phyloP scores from a whole-genome alignment of 2,113 vertebrate genomes.

The Barbus barbus region DNA sequence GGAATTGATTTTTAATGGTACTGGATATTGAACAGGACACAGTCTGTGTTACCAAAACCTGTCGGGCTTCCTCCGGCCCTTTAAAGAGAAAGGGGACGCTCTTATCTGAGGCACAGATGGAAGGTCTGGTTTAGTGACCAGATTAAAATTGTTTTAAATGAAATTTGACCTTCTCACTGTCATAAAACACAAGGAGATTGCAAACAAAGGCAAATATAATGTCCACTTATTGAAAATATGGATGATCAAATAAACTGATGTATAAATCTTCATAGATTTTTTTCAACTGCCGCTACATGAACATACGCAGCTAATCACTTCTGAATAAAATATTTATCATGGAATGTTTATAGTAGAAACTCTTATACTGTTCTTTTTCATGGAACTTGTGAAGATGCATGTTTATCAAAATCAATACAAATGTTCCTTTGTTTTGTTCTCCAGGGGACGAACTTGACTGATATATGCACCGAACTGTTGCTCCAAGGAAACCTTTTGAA shows the following conservation, averaged over 20 bases:
- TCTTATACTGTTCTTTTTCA: not conserved
- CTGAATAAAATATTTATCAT: not conserved
- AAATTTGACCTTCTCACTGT: not conserved
- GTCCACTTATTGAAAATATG: not conserved
- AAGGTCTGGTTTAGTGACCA: not conserved
- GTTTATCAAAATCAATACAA: not conserved
- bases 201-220: no score
- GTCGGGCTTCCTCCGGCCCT: not conserved
- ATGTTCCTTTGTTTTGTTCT: not conserved
- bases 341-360: not conserved
- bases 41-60: constrained; percentile 31
- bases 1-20: constrained; percentile 43
- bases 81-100: not conserved
- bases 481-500: constrained; percentile 94
- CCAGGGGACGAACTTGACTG: constrained; percentile 96
- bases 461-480: constrained; percentile 94
- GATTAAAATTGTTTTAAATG: not conserved
- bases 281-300: not conserved
- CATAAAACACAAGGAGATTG: not conserved
- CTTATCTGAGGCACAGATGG: not conserved
- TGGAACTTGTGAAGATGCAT: not conserved
- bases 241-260: not conserved
- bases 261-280: not conserved
- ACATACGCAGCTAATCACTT: not conserved
- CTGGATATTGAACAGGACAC: constrained; percentile 21